Base-by-base conservation (phyloP, 2,888 invertebrate genomes). In the Protonemura montana region DNA sequence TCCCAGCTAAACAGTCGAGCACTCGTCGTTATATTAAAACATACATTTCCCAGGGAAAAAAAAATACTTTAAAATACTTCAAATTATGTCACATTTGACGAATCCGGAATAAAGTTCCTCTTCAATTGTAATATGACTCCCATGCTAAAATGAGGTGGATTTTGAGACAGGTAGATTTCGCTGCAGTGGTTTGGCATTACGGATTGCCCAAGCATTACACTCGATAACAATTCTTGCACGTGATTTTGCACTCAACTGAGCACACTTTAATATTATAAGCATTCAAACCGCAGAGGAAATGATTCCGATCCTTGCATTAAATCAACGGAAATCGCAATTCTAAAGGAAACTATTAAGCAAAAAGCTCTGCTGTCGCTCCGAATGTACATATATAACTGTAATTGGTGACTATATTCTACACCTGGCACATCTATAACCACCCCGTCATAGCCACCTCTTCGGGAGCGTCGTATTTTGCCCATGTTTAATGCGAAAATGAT, bases 311-410 rank as follows among this genome's bases (percentile, higher is more conserved):
- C 59, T 13, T 59, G 21, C 59, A 7, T 59, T 59, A 59, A 59
- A 59, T 59, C 59, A 59, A 59, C 59, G 59, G 59, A 59, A 59
- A 59, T 59, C 59, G 59, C 59, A 59, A 59, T 59, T 59, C 59
- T 59, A 59, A 59, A 59, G 59, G 21, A 7, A 59, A 21, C 59
- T 13, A 59, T 59, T 59, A 59, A 3, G 59, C 59, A 59, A 59
- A 59, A 59, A 59, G 59, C 59, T 59, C 59, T 59, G 7, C 13
- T 59, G 21, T 59, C 35, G 35, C 35, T 35, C 35, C 10, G 5
- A 3, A 35, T 10, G 10, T 35, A 35, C 35, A 35, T 35, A 10
- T 35, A 6, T 3, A 3, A 35, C 3, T 10, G 10, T 35, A 35
- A 35, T 35, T 35, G 35, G 35, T 6, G 35, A 10, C 35, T 16